Conservation (phyloP, 2,113 vertebrate genomes). For the Aleadryas rufinucha region DNA sequence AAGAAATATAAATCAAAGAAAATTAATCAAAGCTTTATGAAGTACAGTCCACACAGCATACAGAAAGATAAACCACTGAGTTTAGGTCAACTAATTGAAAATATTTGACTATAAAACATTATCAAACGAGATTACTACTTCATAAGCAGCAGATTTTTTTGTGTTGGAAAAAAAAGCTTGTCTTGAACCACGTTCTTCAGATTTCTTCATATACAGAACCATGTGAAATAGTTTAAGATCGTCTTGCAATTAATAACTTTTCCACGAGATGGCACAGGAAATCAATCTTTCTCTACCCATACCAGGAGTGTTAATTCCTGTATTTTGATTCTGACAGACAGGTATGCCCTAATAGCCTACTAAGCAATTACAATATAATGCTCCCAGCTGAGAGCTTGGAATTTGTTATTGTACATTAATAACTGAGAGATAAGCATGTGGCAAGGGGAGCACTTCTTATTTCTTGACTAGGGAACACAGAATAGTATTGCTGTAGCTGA, state of each 20-base stretch:
- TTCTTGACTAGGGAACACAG: constrained; percentile 19
- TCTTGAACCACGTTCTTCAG: background rate
- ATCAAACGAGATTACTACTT: background rate
- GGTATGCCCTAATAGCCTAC: constrained; percentile 28
- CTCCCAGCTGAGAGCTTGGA: constrained; percentile 27
- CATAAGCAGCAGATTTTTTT: background rate
- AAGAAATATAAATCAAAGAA: background rate
- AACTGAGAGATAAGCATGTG: constrained; percentile 32
- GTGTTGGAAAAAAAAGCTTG: background rate
- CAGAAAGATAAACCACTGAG: background rate
- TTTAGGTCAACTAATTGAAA: background rate
- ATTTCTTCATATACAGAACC: background rate
- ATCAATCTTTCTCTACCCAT: background rate
- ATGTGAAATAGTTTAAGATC: background rate
- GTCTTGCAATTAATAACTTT: background rate
- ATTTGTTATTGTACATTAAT: constrained; percentile 54
- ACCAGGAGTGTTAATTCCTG: background rate
- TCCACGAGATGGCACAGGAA: constrained; percentile 60
- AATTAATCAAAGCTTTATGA: background rate
- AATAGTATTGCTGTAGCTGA: background rate
- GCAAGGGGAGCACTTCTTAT: background rate
- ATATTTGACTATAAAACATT: background rate
- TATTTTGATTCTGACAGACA: constrained; percentile 19
- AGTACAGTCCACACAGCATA: background rate
- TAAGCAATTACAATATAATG: constrained; percentile 46